A percentile compares a stretch with the other conserved stretches of the same genome.
Conservation (phyloP, 2,888 invertebrate species). For the Argyra leucocephala region DNA sequence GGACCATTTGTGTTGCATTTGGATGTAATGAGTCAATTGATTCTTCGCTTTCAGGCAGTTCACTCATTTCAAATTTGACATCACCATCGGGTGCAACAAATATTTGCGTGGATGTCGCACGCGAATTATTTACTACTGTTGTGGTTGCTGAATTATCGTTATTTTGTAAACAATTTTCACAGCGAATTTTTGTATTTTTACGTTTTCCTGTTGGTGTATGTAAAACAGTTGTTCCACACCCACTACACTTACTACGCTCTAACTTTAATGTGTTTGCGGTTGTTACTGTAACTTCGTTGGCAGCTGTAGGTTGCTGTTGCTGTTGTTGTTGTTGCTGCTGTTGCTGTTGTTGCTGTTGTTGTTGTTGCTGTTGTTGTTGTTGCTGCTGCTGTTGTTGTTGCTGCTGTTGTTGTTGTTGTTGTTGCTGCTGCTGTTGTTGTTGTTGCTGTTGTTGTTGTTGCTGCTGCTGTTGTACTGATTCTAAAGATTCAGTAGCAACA, state of each 20-base stretch:
- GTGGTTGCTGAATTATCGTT: conserved; percentile 44
- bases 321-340: conserved; percentile 22
- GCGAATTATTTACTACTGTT: not conserved
- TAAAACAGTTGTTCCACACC: conserved; percentile 50
- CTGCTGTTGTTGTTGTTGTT: conserved; percentile 30
- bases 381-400: conserved; percentile 25
- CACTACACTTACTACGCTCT: conserved; percentile 51
- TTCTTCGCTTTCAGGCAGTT: conserved; percentile 36
- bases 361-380: conserved; percentile 39
- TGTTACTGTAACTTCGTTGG: conserved; percentile 33
- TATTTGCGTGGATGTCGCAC: conserved; percentile 46
- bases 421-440: conserved; percentile 16
- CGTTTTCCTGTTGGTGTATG: conserved; percentile 47
- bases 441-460: conserved; percentile 21
- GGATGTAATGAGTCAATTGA: conserved; percentile 35
- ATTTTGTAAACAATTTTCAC: conserved; percentile 51
- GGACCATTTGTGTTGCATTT: conserved; percentile 47
- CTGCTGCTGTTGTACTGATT: conserved; percentile 30
- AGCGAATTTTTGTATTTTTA: conserved; percentile 54
- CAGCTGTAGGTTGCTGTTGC: conserved; percentile 21
- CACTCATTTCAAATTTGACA: conserved; percentile 51
- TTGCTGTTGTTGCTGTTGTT: conserved; percentile 20
- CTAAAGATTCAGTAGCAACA: conserved; percentile 47
- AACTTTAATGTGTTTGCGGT: conserved; percentile 47
- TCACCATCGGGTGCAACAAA: conserved; percentile 58